Percentiles rank a stretch among this genome's conserved stretches.
phyloP scores from a whole-genome alignment of 2,113 vertebrate genomes.

The Pollachius pollachius region DNA sequence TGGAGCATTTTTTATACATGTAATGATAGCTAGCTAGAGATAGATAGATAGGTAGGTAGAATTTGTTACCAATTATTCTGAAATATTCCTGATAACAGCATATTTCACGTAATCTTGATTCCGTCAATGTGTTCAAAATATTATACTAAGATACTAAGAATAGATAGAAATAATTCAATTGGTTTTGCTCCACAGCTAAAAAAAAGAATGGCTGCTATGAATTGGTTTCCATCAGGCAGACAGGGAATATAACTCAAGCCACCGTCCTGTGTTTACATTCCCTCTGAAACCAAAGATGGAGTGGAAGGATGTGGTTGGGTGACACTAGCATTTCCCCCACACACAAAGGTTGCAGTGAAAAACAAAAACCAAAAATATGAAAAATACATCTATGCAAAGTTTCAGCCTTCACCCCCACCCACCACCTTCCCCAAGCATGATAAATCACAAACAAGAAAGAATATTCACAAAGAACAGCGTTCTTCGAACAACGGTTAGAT shows the following conservation, averaged over 20 bases:
- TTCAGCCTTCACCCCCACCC: slow-evolving; percentile 32
- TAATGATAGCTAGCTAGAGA: neutral
- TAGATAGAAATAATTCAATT: slow-evolving; percentile 23
- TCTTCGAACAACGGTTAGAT: slow-evolving; percentile 71
- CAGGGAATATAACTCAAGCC: slow-evolving; percentile 66
- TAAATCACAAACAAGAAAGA: slow-evolving; percentile 32
- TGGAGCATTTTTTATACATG: slow-evolving; percentile 41
- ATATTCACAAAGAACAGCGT: slow-evolving; percentile 61
- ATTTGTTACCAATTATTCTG: too few species aligned
- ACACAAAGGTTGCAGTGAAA: slow-evolving; percentile 46
- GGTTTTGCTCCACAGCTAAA: slow-evolving; percentile 53
- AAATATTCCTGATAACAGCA: too few species aligned
- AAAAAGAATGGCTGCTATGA: slow-evolving; percentile 42
- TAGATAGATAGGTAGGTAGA: neutral
- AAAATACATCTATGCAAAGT: slow-evolving; percentile 44
- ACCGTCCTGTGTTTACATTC: slow-evolving; percentile 50
- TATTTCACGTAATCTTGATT: too few species aligned
- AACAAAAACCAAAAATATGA: slow-evolving; percentile 55
- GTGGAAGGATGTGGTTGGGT: slow-evolving; percentile 43
- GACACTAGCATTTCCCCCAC: slow-evolving; percentile 33
- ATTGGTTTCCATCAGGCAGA: slow-evolving; percentile 70
- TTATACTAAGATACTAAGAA: neutral
- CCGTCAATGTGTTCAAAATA: too few species aligned
- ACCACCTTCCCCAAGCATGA: slow-evolving; percentile 43
- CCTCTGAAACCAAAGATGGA: slow-evolving; percentile 69